Evolutionary conservation across 1,140 invertebrate species (phyloP), one percentile per base, ranked within the genome.

Genomic region (Panagrolaimus sp.): DNA sequence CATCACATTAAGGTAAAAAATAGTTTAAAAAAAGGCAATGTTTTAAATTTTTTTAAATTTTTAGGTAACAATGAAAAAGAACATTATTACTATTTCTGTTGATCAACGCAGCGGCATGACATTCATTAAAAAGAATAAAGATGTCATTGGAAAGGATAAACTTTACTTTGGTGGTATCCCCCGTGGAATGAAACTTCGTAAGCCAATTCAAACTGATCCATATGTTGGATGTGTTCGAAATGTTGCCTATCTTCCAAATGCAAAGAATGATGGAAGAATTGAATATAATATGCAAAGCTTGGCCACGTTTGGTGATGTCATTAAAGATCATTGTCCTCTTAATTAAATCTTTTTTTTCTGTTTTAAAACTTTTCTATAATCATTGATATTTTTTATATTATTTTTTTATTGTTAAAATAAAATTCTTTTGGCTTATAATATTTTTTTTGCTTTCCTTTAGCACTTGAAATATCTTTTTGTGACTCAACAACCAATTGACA

Each of bases 91-190:
- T 0, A 81, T 96, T 9, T 88, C 88, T 0, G 90, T 94, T 0
- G 91, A 95, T 83, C 89, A 89, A 46, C 86, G 88, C 67, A 87
- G 88, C 77, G 85, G 88, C 3, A 82, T 88, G 65, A 84, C 89
- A 8, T 87, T 88, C 7, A 86, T 90, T n/a, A 86, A 86, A 53
- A 88, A 87, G 53, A 86, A 87, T 1, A 86, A 86, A 0, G 87
- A 88, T 1, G 90, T 91, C 0, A 88, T 91, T 70, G 91, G 92
- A 0, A 89, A 88, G 38, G 89, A 92, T 74, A 89, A 91, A 0
- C 84, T 98, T 1, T 97, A 90, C 82, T 86, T 97, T 74, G 94
- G 94, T 44, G 92, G 93, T 0, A 89, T 94, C 83, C 89, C 89
- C 16, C 74, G 87, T 48, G 80, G 74, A 47, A 68, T 53, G 11